Evolutionary conservation across 2,888 invertebrate genomes (phyloP), one percentile per base, ranked within the genome.

Genomic region (Falcaria lacertinaria): DNA sequence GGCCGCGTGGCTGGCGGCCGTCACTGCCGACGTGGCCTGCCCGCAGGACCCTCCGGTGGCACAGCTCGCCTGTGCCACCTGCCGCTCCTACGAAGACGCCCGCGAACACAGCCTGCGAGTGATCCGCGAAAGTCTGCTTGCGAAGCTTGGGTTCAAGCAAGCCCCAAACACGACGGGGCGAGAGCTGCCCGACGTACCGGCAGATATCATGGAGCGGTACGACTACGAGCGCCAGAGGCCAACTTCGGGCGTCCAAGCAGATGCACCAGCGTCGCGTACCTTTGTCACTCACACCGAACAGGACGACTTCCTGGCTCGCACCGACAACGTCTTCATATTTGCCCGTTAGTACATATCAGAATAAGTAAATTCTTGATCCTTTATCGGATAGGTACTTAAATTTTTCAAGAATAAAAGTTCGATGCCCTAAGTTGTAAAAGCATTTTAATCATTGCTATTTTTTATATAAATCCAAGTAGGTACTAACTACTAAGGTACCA

Each of bases 281-380:
- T 82, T 78, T 73, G 90, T 79, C 83, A 89, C 78, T 77, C 91
- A 75, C 84, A 91, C 74, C 83, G 93, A 76, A 89, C 91, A 74
- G 52, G 93, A 93, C 67, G 92, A 93, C 74, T 93, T 91, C 82
- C 91, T 92, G 66, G 91, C 92, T 58, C 91, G 91, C 66, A 92
- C 93, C 48, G 91, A 93, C 74, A 92, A 91, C 69, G 90, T 94
- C 64, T 82, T 93, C 76, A 91, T 92, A 57, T 94, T 94, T 84
- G 93, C 93, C 67, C 93, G 90, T 91, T 90, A 91, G 91, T 90
- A 90, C 77, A 61, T 65, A 71, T 65, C 67, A n/a, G n/a, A n/a
- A n/a, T n/a, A n/a, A n/a, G n/a, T n/a, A n/a, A n/a, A n/a, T n/a
- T 68, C 49, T 52, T 40, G 25, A 39, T 34, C 45, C 39, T 50